These are phyloP conservation scores for Heterotilapia buettikoferi DNA, from an alignment of 2,113 vertebrate genomes.

Conservation along the genomic window DNA sequence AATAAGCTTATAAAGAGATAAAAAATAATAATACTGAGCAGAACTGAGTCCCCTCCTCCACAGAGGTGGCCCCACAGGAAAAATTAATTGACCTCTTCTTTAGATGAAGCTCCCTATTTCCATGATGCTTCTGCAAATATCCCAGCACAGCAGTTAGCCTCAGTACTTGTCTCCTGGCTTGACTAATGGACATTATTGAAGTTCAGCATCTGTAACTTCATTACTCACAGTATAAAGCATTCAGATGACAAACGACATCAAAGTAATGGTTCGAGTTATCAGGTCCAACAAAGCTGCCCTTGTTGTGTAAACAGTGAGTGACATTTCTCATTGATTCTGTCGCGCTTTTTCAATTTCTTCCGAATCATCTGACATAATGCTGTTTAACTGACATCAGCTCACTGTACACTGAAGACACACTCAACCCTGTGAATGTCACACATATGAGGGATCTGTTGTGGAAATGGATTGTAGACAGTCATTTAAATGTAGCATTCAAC, in stretches of 20 bases:
- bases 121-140: not conserved
- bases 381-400: not conserved
- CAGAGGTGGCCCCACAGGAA: not conserved
- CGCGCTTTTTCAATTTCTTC: not conserved
- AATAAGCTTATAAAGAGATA: not conserved
- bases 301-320: not conserved
- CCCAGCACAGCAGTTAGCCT: not conserved
- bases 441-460: not conserved
- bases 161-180: not conserved
- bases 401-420: not conserved
- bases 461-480: not conserved
- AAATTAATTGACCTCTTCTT: not conserved
- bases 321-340: not conserved
- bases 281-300: not conserved
- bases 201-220: not conserved
- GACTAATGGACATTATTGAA: not conserved
- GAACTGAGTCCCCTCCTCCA: not conserved
- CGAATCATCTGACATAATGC: not conserved
- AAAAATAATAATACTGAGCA: not conserved
- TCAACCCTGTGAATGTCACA: not conserved
- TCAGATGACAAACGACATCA: not conserved
- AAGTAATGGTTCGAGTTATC: not conserved
- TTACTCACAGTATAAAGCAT: not conserved
- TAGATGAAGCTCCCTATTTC: not conserved
- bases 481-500: not conserved